phyloP scores from a whole-genome alignment of 2,888 invertebrate genomes.

The Lasiommata megera region DNA sequence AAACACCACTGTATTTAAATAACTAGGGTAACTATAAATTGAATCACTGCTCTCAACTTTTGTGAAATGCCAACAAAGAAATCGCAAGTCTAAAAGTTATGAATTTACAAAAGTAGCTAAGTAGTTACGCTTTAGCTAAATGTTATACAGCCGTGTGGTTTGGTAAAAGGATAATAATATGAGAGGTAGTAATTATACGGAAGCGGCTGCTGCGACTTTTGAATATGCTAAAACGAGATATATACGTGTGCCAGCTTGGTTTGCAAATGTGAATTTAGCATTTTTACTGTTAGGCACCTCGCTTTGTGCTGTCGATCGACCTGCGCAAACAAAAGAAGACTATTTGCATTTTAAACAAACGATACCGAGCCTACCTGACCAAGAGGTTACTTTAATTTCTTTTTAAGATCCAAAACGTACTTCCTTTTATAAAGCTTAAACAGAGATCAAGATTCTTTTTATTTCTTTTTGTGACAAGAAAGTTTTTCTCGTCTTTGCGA shows the following conservation, averaged over 20 bases:
- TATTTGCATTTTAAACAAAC: slow-evolving; percentile 78
- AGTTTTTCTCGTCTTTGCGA: slow-evolving; percentile 1
- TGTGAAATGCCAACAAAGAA: neutral
- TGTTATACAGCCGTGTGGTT: slow-evolving; percentile 3
- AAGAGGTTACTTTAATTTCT: slow-evolving; percentile 24
- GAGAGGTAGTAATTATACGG: slow-evolving; percentile 20
- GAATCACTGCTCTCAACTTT: neutral
- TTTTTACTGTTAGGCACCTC: slow-evolving; percentile 51
- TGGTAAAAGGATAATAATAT: slow-evolving; percentile 14
- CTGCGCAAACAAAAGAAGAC: slow-evolving; percentile 67
- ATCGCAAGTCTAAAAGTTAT: neutral
- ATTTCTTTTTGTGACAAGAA: slow-evolving; percentile 8
- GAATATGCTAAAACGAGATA: slow-evolving; percentile 45
- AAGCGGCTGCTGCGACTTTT: slow-evolving; percentile 27
- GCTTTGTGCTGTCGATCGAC: slow-evolving; percentile 52
- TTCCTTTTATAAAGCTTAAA: neutral
- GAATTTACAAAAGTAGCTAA: neutral
- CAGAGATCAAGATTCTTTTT: slow-evolving; percentile 9
- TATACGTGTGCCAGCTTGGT: slow-evolving; percentile 48
- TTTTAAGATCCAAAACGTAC: neutral
- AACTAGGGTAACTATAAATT: no score
- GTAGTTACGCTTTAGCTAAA: neutral
- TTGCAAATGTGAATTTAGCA: slow-evolving; percentile 69
- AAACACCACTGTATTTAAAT: neutral
- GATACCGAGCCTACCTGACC: slow-evolving; percentile 62